Percentiles rank a stretch among this genome's conserved stretches.
These are phyloP conservation scores for Miltochrista miniata DNA, from an alignment of 2,888 invertebrate species.

Conservation along the genomic window DNA sequence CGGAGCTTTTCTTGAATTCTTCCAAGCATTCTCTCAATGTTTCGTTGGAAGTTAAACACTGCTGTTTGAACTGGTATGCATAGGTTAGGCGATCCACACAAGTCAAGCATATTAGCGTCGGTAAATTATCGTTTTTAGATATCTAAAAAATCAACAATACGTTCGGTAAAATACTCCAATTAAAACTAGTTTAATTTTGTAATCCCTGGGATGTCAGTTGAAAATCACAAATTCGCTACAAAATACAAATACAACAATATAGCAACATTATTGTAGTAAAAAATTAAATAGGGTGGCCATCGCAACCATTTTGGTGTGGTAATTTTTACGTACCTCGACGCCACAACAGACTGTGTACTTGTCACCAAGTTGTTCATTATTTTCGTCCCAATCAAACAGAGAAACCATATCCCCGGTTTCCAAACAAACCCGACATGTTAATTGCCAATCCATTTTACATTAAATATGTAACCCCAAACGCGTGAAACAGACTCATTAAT, in stretches of 20 bases:
- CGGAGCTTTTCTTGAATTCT: constrained; percentile 72
- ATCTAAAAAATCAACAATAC: constrained; percentile 58
- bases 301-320: constrained; percentile 80
- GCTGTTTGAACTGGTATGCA: constrained; percentile 78
- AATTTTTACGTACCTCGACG: constrained; percentile 78
- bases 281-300: constrained; percentile 80
- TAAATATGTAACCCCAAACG: constrained; percentile 31
- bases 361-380: constrained; percentile 80
- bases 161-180: constrained; percentile 6
- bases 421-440: constrained; percentile 79
- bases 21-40: constrained; percentile 77
- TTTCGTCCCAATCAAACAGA: constrained; percentile 82
- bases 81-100: constrained; percentile 78
- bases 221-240: constrained; percentile 64
- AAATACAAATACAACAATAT: constrained; percentile 69
- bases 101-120: constrained; percentile 76
- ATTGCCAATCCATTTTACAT: constrained; percentile 79
- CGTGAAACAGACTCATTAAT: constrained; percentile 38
- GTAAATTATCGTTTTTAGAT: constrained; percentile 71
- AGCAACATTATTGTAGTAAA: constrained; percentile 81
- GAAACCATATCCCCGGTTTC: constrained; percentile 81
- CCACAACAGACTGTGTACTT: constrained; percentile 78
- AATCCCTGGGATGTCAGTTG: constrained; percentile 73
- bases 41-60: constrained; percentile 75
- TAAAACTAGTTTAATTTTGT: constrained; percentile 4